Base-by-base conservation (phyloP, 2,888 invertebrate species). In the Girardia tigrina region DNA sequence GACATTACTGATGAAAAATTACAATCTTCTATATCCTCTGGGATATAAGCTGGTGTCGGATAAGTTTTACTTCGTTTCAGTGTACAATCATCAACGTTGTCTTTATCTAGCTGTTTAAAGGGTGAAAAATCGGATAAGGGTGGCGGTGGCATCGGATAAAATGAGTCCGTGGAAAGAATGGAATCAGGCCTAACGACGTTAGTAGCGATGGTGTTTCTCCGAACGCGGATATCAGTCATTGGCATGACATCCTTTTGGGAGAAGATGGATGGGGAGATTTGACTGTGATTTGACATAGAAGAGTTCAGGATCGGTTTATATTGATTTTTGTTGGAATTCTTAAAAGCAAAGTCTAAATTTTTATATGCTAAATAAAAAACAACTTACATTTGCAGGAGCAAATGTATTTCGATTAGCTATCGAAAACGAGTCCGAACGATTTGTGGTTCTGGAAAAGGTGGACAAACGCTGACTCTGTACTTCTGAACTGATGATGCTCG, bases 401-500 rank as follows among this genome's bases (percentile, higher is more conserved):
- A 20, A 56, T 12, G n/a, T 56, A 56, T 56, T 56, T 56, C 20
- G n/a, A 56, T 56, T 4, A 20, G 56, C n/a, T 23, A 56, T 8
- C 23, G n/a, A 6, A 56, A 20, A 20, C 20, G 56, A 16, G 4
- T 2, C 56, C n/a, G 56, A 23, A 4, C 56, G 56, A 8, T 4
- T 56, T 23, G 23, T 56, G 23, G 20, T 56, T 56, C 56, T 4
- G n/a, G 56, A 56, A 56, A 56, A 56, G n/a, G 56, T 56, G 23
- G 56, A 56, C n/a, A 56, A 12, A 56, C 56, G 56, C 56, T 56
- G 56, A n/a, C 56, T 56, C 2, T n/a, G 56, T 23, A 56, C n/a
- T 56, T 56, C 56, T 56, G 56, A 56, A 56, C 56, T 56, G n/a
- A 56, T 56, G n/a, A 56, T 56, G n/a, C 56, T 56, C n/a, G 56